These are phyloP conservation scores for Noturus placidus DNA, from an alignment of 2,113 vertebrate genomes.

Conservation along the genomic window DNA sequence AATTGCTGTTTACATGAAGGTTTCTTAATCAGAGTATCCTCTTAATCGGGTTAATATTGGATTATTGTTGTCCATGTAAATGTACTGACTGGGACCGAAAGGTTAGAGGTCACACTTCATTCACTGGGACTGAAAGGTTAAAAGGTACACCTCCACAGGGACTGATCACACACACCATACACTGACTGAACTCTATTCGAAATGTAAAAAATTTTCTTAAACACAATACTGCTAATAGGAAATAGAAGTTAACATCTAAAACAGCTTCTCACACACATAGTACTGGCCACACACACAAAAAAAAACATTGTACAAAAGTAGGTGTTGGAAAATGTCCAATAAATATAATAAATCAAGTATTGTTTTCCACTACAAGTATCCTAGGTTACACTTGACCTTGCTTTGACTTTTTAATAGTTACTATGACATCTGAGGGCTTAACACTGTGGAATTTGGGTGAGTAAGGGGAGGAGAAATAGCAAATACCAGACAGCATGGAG, in stretches of 20 bases:
- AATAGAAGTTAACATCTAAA: neutral
- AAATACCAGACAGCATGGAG: slow-evolving; percentile 11
- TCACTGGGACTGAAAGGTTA: neutral
- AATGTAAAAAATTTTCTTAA: neutral
- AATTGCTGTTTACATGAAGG: no score
- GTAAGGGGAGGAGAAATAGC: neutral
- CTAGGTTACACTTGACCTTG: slow-evolving; percentile 40
- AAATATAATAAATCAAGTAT: slow-evolving; percentile 9
- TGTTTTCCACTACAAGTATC: slow-evolving; percentile 30
- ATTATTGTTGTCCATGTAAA: no score
- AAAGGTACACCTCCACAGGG: neutral
- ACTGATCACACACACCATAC: neutral
- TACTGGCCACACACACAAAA: no score
- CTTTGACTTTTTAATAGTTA: slow-evolving; percentile 40
- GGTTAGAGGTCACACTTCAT: neutral
- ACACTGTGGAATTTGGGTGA: slow-evolving; percentile 37
- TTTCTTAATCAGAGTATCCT: no score
- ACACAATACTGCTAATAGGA: neutral
- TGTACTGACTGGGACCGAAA: neutral
- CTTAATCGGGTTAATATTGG: no score
- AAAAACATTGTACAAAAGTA: no score
- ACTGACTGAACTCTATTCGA: neutral
- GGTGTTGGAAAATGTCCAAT: neutral
- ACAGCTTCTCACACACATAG: neutral
- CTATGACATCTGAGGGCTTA: slow-evolving; percentile 41